Evolutionary conservation across 2,888 invertebrate genomes (phyloP), one percentile per base, ranked within the genome.

Genomic region (Ypsolopha sequella): DNA sequence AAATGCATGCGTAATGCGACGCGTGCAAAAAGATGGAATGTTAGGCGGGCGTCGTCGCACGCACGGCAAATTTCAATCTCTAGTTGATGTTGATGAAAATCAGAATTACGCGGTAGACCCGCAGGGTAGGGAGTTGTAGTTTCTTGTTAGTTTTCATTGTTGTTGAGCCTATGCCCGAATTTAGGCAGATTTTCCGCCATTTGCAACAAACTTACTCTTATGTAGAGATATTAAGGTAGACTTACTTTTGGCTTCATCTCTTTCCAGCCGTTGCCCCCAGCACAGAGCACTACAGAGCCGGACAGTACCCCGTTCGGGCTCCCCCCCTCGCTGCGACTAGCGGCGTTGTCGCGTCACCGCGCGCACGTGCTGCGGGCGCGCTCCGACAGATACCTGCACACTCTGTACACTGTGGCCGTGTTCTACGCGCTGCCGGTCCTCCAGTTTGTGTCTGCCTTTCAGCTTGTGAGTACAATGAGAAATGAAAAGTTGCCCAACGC

Each of bases 371-470:
- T 84, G 62, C 64, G 61, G 77, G 62, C 80, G 80, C 88, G 88
- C 86, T 59, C 87, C 76, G 62, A 82, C 91, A 60, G 85, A 61
- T 86, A 86, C 68, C 73, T 84, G 50, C 67, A 73, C 71, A 93
- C 91, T 75, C 90, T 93, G 33, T 73, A 91, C 56, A 95, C 94
- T 7, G 92, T 96, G 45, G 92, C 94, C 6, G 88, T 95, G 46
- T 96, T 97, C 85, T 96, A 96, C 80, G 91, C 92, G 44, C 87
- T 96, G 60, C 96, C 96, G 11, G 96, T 95, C 14, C 85, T 95
- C 51, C 96, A 97, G 79, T 88, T 96, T 59, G 95, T 96, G 13
- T 84, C 92, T 56, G 93, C 92, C n/a, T 94, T 95, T 76, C 95
- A 95, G 68, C 77, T 87, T 76, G 93, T 89, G 56, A 62, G 75